phyloP scores from a whole-genome alignment of 2,888 invertebrate genomes.

The Amiota minor region DNA sequence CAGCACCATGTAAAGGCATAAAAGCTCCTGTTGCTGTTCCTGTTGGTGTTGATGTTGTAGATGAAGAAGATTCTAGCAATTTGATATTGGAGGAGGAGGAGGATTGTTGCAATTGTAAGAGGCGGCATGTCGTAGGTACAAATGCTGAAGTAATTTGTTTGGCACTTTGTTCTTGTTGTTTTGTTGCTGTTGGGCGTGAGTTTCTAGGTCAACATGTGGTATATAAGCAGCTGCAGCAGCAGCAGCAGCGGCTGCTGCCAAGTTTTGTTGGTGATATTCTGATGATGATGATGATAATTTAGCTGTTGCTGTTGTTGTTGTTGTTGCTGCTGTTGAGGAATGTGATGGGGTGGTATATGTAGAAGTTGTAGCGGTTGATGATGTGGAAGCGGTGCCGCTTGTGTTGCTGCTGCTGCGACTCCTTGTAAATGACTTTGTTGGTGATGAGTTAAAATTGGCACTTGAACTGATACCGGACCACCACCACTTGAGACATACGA shows the following conservation, averaged over 20 bases:
- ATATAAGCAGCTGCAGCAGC: conserved; percentile 40
- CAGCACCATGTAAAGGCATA: too few relatives aligned
- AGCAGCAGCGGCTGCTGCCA: conserved; percentile 34
- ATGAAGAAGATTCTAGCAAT: too few relatives aligned
- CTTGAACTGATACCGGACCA: conserved; percentile 63
- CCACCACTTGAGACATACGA: conserved; percentile 43
- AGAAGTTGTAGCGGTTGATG: conserved; percentile 44
- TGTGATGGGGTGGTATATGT: conserved; percentile 18
- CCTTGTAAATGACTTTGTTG: conserved; percentile 31
- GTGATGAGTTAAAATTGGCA: conserved; percentile 61
- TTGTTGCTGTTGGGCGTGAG: background rate
- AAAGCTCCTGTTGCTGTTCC: conserved; percentile 29
- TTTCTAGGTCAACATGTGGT: conserved; percentile 40
- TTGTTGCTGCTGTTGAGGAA: conserved; percentile 39
- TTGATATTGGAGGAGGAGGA: too few relatives aligned
- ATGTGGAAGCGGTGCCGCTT: too few relatives aligned
- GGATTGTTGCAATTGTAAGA: too few relatives aligned
- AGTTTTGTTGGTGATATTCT: conserved; percentile 28
- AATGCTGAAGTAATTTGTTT: conserved; percentile 44
- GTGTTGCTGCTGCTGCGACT: conserved; percentile 40
- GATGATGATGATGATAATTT: conserved; percentile 28
- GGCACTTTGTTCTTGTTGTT: background rate
- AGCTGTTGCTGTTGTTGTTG: conserved; percentile 45
- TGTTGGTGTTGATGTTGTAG: conserved; percentile 31
- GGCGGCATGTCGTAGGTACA: conserved; percentile 39